A percentile compares a stretch with the other conserved stretches of the same genome.
Evolutionary conservation across 2,113 vertebrate species (phyloP).

Genomic region (Saguinus imperator): DNA sequence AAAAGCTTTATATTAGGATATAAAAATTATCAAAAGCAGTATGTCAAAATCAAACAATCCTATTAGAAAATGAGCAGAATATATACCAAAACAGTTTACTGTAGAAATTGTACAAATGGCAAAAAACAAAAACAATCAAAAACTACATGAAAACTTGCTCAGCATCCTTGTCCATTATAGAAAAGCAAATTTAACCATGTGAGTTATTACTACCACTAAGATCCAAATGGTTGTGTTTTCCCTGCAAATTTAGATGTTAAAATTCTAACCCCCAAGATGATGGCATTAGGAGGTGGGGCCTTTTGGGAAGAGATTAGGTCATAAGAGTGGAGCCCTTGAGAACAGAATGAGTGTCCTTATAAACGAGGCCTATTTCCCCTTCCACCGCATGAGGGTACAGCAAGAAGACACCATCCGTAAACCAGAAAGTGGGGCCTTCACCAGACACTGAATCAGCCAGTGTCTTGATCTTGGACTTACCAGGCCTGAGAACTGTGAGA

Average conservation of each 20-base stretch:
- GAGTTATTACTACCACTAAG: background rate
- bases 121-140: background rate
- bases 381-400: background rate
- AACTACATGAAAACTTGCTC: background rate
- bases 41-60: background rate
- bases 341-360: background rate
- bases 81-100: background rate
- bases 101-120: background rate
- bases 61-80: slow-evolving; percentile 1
- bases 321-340: background rate
- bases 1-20: background rate
- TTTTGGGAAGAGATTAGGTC: background rate
- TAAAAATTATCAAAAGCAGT: background rate
- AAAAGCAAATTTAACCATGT: background rate
- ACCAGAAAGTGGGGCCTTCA: background rate
- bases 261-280: background rate
- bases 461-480: background rate
- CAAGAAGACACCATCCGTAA: background rate
- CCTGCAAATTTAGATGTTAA: background rate
- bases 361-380: background rate
- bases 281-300: background rate
- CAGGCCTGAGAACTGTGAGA: background rate
- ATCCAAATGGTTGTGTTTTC: background rate
- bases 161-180: background rate
- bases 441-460: background rate